Evolutionary conservation across 2,888 invertebrate genomes (phyloP), one percentile per base, ranked within the genome.

Genomic region (Tromatobia lineatoria): DNA sequence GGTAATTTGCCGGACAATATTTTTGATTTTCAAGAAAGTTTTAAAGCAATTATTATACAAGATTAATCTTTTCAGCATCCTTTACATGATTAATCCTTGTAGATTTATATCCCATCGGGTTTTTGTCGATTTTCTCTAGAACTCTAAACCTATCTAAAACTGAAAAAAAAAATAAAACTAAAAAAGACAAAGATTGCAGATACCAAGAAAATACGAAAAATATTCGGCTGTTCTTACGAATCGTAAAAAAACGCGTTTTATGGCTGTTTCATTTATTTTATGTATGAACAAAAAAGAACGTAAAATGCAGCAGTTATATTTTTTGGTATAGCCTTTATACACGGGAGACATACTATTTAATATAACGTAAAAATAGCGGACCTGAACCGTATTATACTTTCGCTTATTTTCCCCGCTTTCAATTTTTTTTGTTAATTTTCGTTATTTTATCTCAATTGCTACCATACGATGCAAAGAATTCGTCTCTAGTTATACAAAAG

Each of bases 381-480:
- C 66, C 2, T 13, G 59, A 23, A 20, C 47, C 66, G 23, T 18
- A 45, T 42, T 18, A 38, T 23, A 70, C 25, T 42, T n/a, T 15
- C 23, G 38, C n/a, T 18, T 20, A 15, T 73, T 52, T 52, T 6
- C 25, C 45, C 34, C 34, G 42, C 54, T 67, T 52, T 73, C 71
- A 23, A 50, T 52, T 34, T 71, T 3, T 13, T 80, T 85, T 80
- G 82, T 70, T 61, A 59, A 75, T 82, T 85, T 78, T 82, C 25
- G 78, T 75, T 20, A 75, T 82, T 85, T 85, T 85, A 67, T 78
- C 76, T 79, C 83, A 85, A 82, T 79, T 64, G 85, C 86, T 86
- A 86, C 86, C 83, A 83, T 73, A 86, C 71, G 83, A 86, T 86
- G 86, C 86, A 86, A 59, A 81, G 59, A 85, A 67, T 67, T 80